Percentiles rank a stretch among this genome's conserved stretches.
Conservation (phyloP, 2,113 vertebrate genomes). For the Noturus placidus region DNA sequence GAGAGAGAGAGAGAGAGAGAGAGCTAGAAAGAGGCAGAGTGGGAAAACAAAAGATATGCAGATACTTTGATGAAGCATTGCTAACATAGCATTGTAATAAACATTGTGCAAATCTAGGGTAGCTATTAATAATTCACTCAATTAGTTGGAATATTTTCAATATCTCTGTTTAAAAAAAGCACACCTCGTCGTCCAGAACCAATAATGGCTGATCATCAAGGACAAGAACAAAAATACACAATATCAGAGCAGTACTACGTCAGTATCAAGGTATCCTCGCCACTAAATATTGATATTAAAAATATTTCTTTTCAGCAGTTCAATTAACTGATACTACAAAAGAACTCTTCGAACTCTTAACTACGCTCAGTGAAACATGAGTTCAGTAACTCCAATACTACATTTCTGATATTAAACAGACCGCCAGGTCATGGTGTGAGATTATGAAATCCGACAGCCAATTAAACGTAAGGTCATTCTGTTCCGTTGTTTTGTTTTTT, state of each 20-base stretch:
- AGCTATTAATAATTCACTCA: background rate
- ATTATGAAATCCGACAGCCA: background rate
- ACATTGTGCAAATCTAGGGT: background rate
- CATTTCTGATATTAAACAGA: background rate
- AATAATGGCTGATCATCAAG: background rate
- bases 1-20: slow-evolving; percentile 19
- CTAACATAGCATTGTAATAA: slow-evolving; percentile 21
- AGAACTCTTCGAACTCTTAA: background rate
- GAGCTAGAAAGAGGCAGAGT: background rate
- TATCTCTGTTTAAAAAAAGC: background rate
- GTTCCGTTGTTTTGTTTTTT: no score
- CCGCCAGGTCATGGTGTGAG: background rate
- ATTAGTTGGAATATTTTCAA: background rate
- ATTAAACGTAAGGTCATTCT: no score
- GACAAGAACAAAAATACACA: background rate
- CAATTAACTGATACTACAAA: background rate
- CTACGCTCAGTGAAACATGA: background rate
- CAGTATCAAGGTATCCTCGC: background rate
- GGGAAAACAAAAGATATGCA: background rate
- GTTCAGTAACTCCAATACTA: background rate
- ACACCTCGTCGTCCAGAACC: background rate
- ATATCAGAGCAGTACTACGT: background rate
- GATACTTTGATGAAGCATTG: slow-evolving; percentile 33
- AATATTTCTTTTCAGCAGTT: background rate
- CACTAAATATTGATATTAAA: background rate